Evolutionary conservation across 1,140 invertebrate species (phyloP).

Genomic region (Carposina sasakii): DNA sequence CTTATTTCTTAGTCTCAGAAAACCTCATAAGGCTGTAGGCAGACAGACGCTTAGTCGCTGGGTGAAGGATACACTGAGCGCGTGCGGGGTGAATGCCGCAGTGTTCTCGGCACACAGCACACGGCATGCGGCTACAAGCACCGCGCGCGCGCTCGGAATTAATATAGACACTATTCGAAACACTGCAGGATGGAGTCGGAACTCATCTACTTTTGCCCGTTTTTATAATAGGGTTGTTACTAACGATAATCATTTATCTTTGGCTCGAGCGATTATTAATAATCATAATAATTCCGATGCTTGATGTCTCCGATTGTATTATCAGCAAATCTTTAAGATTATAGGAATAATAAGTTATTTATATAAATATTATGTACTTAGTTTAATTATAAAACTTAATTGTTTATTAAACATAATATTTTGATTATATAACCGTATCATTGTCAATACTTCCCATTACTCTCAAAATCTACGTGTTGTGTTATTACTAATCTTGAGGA

Average conservation of each 20-base stretch:
- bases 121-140: background rate
- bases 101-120: slow-evolving; percentile 18
- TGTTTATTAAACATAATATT: too few relatives aligned
- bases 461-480: too few relatives aligned
- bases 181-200: background rate
- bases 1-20: background rate
- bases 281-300: too few relatives aligned
- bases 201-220: slow-evolving; percentile 16
- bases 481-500: too few relatives aligned
- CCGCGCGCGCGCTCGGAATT: background rate
- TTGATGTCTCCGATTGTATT: too few relatives aligned
- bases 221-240: slow-evolving; percentile 22
- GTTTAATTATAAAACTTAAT: too few relatives aligned
- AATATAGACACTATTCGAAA: background rate
- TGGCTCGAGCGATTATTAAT: background rate
- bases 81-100: background rate
- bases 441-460: too few relatives aligned
- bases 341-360: too few relatives aligned
- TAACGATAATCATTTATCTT: background rate
- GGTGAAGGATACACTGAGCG: background rate
- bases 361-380: too few relatives aligned
- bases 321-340: too few relatives aligned
- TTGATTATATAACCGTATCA: too few relatives aligned
- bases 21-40: background rate
- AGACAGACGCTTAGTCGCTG: background rate